phyloP scores from a whole-genome alignment of 2,888 invertebrate species.

The Hyposoter didymator region DNA sequence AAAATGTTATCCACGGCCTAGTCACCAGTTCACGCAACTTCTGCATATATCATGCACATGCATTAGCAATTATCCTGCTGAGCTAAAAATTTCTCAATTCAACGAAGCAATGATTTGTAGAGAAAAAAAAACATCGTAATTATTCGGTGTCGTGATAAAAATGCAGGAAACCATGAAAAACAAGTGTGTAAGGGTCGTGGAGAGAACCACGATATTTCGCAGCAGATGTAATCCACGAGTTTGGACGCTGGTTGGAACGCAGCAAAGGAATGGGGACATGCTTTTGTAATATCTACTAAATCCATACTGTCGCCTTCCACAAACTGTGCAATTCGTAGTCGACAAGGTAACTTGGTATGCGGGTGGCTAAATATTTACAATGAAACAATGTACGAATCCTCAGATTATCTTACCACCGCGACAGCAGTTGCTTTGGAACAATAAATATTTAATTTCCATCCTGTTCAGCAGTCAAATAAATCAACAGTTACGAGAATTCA shows the following conservation, averaged over 20 bases:
- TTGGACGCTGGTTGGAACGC: constrained; percentile 1
- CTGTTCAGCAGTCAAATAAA: neutral
- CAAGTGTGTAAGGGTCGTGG: constrained; percentile 7
- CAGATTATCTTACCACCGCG: neutral
- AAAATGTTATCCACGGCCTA: constrained; percentile 13
- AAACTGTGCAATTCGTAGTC: constrained; percentile 11
- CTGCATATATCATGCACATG: neutral
- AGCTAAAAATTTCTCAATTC: neutral
- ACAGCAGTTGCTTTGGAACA: neutral
- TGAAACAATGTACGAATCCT: constrained; percentile 6
- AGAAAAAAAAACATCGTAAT: constrained; percentile 22
- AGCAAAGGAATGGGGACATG: constrained; percentile 27
- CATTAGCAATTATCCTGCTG: neutral
- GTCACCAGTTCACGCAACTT: neutral
- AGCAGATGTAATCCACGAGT: neutral
- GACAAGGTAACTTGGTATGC: constrained; percentile 48
- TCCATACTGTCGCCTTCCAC: constrained; percentile 54
- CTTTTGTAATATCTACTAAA: constrained; percentile 56
- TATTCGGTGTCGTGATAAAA: neutral
- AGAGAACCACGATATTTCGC: constrained; percentile 14
- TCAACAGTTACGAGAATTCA: neutral
- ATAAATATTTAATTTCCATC: neutral
- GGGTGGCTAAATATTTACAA: constrained; percentile 42
- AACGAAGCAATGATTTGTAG: neutral
- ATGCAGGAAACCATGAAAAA: neutral